phyloP scores from a whole-genome alignment of 1,140 invertebrate genomes.

The Bombus fervidus region DNA sequence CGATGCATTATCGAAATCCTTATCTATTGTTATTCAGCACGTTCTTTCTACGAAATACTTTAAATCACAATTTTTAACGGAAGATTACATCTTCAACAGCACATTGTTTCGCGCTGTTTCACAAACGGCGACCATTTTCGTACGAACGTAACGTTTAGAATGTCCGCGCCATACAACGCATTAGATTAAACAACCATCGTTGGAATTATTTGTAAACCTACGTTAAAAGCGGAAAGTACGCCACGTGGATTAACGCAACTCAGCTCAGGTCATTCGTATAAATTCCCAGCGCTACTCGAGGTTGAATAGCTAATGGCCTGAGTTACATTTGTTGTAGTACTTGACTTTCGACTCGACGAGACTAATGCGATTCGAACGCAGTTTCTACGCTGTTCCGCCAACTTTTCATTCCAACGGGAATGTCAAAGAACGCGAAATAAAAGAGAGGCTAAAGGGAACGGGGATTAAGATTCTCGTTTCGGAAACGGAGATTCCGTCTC shows the following conservation, averaged over 20 bases:
- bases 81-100: background rate
- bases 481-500: background rate
- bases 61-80: background rate
- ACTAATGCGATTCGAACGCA: background rate
- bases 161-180: no score
- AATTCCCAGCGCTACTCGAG: background rate
- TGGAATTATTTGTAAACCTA: constrained; percentile 2
- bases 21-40: constrained; percentile 2
- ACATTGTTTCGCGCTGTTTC: background rate
- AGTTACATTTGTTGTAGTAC: background rate
- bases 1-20: constrained; percentile 32
- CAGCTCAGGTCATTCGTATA: background rate
- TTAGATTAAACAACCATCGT: background rate
- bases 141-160: background rate
- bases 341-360: background rate
- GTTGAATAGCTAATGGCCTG: background rate
- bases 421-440: background rate
- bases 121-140: background rate
- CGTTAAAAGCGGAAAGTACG: background rate
- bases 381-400: background rate
- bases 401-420: background rate
- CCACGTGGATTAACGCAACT: background rate
- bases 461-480: background rate
- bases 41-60: background rate
- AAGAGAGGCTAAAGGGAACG: background rate